Base-by-base conservation (phyloP, 2,113 vertebrate species). In the Baryphthengus martii region DNA sequence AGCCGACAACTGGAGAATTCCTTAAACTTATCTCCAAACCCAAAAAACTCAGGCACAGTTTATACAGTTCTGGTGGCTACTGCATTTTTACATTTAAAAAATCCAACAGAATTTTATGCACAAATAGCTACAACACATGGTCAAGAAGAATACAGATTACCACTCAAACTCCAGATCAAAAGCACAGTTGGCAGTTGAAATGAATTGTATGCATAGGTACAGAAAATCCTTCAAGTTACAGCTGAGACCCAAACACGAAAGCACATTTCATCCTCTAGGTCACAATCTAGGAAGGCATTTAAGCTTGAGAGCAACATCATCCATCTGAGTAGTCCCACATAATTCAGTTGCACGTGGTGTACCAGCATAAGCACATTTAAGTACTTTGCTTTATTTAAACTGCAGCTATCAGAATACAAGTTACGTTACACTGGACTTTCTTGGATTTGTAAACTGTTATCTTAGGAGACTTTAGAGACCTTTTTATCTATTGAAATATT, bases 301-400 rank as follows among this genome's bases (percentile, higher is more conserved):
- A 78, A 68, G 61, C 42, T 75, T 5, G 47, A 92, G 62, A 83
- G 61, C 76, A 93, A 73, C 77, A 85, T 31, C 86, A 52, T 29
- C 56, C 45, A 81, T 81, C 75, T 52, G 52, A 89, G 40, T 0
- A 90, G 82, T 8, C 76, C 39, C 65, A 84, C 68, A 65, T 35
- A 72, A 94, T 73, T 91, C 89, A 96, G 72, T 19, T 67, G 81
- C 85, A 91, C 0, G 4, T 44, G 75, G 74, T 2, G 0, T 26
- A 93, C 33, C 59, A 39, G 49, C 6, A 4, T 29, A 93, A 88
- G 73, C 67, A 88, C 63, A 45, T 2, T 89, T 17, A 83, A 91
- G 84, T 71, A 65, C 50, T 94, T 59, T 75, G 70, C 68, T 91
- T 83, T 80, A 92, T 79, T 88, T 86, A 94, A 94, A 87, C 75